Evolutionary conservation across 2,113 vertebrate genomes (phyloP).

Genomic region (Thomomys bottae): DNA sequence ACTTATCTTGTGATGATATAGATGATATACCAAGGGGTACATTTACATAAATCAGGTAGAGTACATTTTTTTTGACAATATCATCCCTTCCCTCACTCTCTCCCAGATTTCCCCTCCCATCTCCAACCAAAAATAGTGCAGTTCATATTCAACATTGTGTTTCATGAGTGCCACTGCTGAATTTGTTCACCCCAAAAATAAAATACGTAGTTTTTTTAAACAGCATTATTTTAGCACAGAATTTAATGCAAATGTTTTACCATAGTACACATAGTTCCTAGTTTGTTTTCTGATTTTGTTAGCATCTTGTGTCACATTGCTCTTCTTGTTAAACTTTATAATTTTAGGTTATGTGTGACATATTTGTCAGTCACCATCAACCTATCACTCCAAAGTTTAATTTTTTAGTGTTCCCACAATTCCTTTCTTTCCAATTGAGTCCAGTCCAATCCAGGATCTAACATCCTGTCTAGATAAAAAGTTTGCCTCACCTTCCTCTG

Average conservation of each 20-base stretch:
- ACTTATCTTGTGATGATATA: no score
- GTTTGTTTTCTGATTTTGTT: neutral
- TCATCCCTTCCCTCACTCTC: no score
- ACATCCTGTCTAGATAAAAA: neutral
- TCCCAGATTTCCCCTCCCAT: no score
- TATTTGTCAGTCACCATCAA: neutral
- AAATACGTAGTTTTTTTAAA: no score
- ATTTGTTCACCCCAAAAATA: no score
- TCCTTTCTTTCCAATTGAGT: neutral
- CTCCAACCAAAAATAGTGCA: no score
- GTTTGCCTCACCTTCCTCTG: neutral
- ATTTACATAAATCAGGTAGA: no score
- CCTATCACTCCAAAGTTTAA: neutral
- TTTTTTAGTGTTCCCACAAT: neutral
- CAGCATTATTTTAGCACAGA: neutral
- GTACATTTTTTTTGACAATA: no score
- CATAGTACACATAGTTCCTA: neutral
- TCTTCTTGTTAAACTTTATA: no score
- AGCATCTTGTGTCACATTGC: neutral
- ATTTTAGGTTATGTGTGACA: neutral
- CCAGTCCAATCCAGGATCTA: neutral
- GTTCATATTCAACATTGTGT: no score
- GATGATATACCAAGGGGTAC: no score
- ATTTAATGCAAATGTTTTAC: neutral
- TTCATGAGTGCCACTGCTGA: no score